Evolutionary conservation across 1,140 invertebrate species (phyloP).

Genomic region (Asobara japonica): DNA sequence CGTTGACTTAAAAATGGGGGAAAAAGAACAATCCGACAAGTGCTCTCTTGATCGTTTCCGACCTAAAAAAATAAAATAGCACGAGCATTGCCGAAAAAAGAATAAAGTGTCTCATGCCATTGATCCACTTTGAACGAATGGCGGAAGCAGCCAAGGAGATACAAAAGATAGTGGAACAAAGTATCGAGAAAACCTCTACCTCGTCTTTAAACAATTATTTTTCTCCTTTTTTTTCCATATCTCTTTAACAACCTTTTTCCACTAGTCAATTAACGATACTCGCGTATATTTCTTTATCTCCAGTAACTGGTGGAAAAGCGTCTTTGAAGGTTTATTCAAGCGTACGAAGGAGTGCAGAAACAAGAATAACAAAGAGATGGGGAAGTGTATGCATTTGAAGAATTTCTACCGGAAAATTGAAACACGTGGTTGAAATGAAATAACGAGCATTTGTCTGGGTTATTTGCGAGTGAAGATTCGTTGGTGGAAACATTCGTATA

Average conservation of each 20-base stretch:
- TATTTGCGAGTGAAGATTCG: neutral
- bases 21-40: neutral
- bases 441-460: constrained; percentile 1
- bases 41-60: neutral
- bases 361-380: neutral
- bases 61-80: too few relatives aligned
- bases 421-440: neutral
- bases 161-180: neutral
- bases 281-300: constrained; percentile 2
- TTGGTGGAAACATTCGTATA: neutral
- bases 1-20: neutral
- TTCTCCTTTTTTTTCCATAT: neutral
- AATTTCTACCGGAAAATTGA: constrained; percentile 2
- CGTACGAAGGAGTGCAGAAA: neutral
- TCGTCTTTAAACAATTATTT: neutral
- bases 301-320: neutral
- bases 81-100: too few relatives aligned
- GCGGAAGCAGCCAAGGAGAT: neutral
- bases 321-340: neutral
- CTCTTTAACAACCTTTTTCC: neutral
- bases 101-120: neutral
- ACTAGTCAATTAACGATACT: neutral
- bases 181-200: neutral
- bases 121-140: neutral
- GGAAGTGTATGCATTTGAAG: neutral